Evolutionary conservation across 2,113 vertebrate genomes (phyloP), one percentile per base, ranked within the genome.

Genomic region (Enhydra lutris): DNA sequence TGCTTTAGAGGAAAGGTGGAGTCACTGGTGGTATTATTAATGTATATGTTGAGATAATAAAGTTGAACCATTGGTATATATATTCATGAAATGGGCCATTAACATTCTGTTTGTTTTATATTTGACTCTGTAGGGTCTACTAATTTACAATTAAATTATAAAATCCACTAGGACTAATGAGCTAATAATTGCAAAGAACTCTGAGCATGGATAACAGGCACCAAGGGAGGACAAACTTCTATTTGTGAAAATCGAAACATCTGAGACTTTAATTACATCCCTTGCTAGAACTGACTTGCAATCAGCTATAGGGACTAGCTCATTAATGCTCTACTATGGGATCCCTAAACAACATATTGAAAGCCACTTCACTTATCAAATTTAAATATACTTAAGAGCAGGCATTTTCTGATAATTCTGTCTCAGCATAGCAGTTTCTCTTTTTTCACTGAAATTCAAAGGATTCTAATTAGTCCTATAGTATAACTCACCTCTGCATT

Each of bases 131-230:
- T 96, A 94, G 95, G 88, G 97, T 95, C 96, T 94, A 97, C 91
- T 93, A 97, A 98, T 97, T 98, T 98, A 98, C 97, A 98, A 97
- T 97, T 98, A 98, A 98, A 97, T 97, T 98, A 5, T 90, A 97
- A 98, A 97, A 89, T 89, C 96, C 59, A 97, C 93, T 93, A 97
- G 91, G 94, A 91, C 94, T 98, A 97, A 98, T 94, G 97, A 98
- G 90, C 94, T 98, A 98, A 98, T 98, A 97, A 97, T 98, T 98
- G 88, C 84, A 97, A 94, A 97, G 94, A 95, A 97, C 92, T 96
- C 71, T 84, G 81, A 95, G 71, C 76, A 95, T 74, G 65, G 71
- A 95, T 97, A 97, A 98, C 97, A 86, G 82, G 67, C 79, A 96
- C 47, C 95, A 95, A 94, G 94, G 96, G 97, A 98, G 80, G 94